A percentile compares a stretch with the other conserved stretches of the same genome.
Conservation (phyloP, 2,888 invertebrate species). For the Chrysolina americana region DNA sequence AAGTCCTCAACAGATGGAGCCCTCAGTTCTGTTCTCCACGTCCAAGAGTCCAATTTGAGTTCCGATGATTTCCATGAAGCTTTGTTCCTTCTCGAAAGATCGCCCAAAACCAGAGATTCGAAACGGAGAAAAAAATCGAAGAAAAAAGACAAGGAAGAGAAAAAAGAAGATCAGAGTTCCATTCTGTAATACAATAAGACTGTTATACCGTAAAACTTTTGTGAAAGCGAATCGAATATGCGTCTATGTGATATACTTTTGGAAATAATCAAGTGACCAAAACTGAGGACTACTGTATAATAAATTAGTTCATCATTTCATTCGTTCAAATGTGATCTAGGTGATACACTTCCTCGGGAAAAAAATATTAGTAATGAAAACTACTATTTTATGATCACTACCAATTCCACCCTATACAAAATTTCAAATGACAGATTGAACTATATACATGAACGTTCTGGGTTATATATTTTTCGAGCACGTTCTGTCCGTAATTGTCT, state of each 20-base stretch:
- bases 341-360: not conserved
- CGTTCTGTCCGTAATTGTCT: too few relatives aligned
- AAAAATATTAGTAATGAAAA: too few relatives aligned
- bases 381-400: too few relatives aligned
- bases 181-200: slow-evolving; percentile 67
- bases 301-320: not conserved
- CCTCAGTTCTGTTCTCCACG: slow-evolving; percentile 73
- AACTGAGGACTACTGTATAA: slow-evolving; percentile 28
- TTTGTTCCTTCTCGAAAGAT: slow-evolving; percentile 72
- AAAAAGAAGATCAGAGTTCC: slow-evolving; percentile 70
- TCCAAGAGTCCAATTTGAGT: slow-evolving; percentile 73
- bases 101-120: slow-evolving; percentile 71
- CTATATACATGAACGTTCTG: too few relatives aligned
- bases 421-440: too few relatives aligned
- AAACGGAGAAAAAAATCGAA: slow-evolving; percentile 70
- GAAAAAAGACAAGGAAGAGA: slow-evolving; percentile 69
- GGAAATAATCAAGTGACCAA: slow-evolving; percentile 49
- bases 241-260: slow-evolving; percentile 61
- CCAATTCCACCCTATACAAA: too few relatives aligned
- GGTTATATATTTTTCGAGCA: too few relatives aligned
- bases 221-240: slow-evolving; percentile 56
- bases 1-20: slow-evolving; percentile 74
- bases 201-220: slow-evolving; percentile 60
- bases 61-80: slow-evolving; percentile 75
- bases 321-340: not conserved